Conservation (phyloP, 2,113 vertebrate species). For the Hippopotamus amphibius region DNA sequence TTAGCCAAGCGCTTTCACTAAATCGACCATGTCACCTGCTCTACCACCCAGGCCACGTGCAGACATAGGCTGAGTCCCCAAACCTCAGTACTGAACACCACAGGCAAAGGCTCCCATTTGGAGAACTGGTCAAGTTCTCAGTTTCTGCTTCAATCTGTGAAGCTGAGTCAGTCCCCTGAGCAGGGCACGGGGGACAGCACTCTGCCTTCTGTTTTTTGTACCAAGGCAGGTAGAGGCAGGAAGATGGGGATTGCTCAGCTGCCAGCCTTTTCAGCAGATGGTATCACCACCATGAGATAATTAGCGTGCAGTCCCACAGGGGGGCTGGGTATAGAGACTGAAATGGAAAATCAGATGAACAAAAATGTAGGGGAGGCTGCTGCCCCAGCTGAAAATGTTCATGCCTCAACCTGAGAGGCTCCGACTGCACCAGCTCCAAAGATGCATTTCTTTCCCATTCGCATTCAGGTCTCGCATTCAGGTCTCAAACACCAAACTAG, state of each 20-base stretch:
- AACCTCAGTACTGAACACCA: neutral
- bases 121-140: constrained; percentile 13
- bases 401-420: constrained; percentile 6
- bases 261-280: constrained; percentile 69
- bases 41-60: neutral
- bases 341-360: constrained; percentile 59
- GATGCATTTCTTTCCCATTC: neutral
- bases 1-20: neutral
- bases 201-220: constrained; percentile 63
- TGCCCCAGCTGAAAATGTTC: constrained; percentile 27
- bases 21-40: neutral
- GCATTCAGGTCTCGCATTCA: neutral
- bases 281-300: constrained; percentile 68
- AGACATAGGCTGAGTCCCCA: neutral
- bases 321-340: constrained; percentile 5
- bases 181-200: constrained; percentile 30
- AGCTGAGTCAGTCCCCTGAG: constrained; percentile 54
- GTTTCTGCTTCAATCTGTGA: constrained; percentile 62
- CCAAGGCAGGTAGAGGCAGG: constrained; percentile 72
- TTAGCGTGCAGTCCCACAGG: constrained; percentile 66
- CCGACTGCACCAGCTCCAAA: neutral
- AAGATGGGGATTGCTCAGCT: constrained; percentile 40
- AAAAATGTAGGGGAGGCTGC: constrained; percentile 22
- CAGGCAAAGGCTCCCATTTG: constrained; percentile 20
- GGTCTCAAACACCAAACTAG: constrained; percentile 16